Conservation (phyloP, 2,888 invertebrate species). For the Melinaea marsaeus region DNA sequence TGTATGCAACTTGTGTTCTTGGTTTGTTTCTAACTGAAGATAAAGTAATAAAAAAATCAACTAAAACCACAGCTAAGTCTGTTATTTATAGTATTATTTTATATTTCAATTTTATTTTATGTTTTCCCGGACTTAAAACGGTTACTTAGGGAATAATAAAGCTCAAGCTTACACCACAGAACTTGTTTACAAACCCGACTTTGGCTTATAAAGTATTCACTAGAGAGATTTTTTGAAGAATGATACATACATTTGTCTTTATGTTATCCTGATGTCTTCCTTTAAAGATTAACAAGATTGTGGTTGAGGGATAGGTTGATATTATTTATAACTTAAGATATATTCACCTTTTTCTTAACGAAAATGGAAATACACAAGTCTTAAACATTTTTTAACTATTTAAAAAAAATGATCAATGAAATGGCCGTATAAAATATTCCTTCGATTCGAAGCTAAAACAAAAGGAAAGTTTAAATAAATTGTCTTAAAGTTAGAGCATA, state of each 20-base stretch:
- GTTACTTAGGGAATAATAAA: conserved; percentile 37
- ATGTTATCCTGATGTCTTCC: conserved; percentile 11
- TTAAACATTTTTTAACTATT: too few species aligned
- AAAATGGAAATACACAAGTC: too few species aligned
- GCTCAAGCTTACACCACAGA: conserved; percentile 28
- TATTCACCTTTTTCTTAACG: too few species aligned
- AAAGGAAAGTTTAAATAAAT: not conserved
- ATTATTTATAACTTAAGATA: too few species aligned
- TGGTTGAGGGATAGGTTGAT: too few species aligned
- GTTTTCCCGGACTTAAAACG: conserved; percentile 35
- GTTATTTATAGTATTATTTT: conserved; percentile 18
- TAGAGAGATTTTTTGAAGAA: conserved; percentile 26
- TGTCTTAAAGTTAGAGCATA: conserved; percentile 43
- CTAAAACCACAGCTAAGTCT: not conserved
- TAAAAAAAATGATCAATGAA: too few species aligned
- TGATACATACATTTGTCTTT: conserved; percentile 21
- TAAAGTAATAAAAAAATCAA: too few species aligned
- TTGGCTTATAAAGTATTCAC: conserved; percentile 31
- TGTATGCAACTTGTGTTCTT: too few species aligned
- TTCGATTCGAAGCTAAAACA: not conserved
- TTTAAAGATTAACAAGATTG: conserved; percentile 5
- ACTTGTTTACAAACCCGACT: conserved; percentile 24
- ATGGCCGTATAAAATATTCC: not conserved
- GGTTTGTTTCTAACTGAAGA: too few species aligned
- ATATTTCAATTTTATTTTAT: conserved; percentile 41